phyloP scores from a whole-genome alignment of 2,888 invertebrate species.

The Strigamia crassipes region DNA sequence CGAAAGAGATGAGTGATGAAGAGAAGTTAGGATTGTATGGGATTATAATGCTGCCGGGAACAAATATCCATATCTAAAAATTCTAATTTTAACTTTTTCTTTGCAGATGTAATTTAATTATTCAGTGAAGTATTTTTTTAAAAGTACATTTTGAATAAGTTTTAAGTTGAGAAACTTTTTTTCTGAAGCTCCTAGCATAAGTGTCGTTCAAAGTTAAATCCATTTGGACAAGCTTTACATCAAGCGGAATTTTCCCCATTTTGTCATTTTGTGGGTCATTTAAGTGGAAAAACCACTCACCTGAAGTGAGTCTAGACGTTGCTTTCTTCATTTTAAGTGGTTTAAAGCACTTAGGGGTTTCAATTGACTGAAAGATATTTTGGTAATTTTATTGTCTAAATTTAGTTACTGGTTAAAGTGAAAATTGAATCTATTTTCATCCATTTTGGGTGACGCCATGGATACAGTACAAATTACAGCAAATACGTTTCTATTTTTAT shows the following conservation, averaged over 20 bases:
- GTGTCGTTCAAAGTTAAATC: background rate
- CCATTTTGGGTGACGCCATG: too few relatives aligned
- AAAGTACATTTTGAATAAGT: background rate
- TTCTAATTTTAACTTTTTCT: background rate
- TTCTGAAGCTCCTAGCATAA: background rate
- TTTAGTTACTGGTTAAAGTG: background rate
- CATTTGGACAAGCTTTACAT: background rate
- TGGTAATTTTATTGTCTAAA: background rate
- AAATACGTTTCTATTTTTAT: too few relatives aligned
- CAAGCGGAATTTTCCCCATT: background rate
- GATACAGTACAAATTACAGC: too few relatives aligned
- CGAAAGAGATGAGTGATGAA: background rate
- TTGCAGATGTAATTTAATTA: background rate
- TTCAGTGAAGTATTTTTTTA: background rate
- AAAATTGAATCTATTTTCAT: too few relatives aligned
- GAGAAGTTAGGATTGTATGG: constrained; percentile 28
- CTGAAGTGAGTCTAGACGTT: background rate
- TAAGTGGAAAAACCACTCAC: background rate
- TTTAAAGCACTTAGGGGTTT: too few relatives aligned
- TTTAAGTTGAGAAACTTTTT: too few relatives aligned
- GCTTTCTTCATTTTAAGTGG: background rate
- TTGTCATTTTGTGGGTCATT: background rate
- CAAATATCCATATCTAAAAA: constrained; percentile 44
- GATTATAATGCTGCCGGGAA: constrained; percentile 38
- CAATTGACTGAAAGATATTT: background rate